phyloP scores from a whole-genome alignment of 2,888 invertebrate genomes.

The Pilophorus perplexus region DNA sequence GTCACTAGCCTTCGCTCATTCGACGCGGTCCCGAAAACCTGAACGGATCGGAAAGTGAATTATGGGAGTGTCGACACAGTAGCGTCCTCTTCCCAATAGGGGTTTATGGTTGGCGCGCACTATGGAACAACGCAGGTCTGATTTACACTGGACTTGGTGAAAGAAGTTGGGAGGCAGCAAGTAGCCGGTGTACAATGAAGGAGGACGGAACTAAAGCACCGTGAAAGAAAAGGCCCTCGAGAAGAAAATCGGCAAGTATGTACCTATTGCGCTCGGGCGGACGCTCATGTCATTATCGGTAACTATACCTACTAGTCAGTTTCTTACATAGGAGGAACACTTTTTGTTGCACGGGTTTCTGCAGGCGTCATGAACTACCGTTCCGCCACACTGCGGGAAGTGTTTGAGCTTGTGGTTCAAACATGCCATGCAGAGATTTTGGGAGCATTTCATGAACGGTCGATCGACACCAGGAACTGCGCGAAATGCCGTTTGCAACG shows the following conservation, averaged over 20 bases:
- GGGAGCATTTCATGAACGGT: no score
- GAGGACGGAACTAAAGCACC: constrained; percentile 2
- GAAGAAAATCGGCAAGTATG: constrained; percentile 15
- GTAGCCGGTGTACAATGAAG: neutral
- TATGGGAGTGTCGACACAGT: constrained; percentile 35
- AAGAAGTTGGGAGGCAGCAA: constrained; percentile 16
- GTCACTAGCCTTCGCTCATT: constrained; percentile 36
- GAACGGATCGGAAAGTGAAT: constrained; percentile 41
- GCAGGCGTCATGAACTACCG: no score
- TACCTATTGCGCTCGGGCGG: no score
- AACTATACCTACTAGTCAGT: no score
- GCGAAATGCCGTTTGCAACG: no score
- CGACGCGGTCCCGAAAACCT: constrained; percentile 12
- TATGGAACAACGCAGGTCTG: no score
- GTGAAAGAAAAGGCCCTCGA: constrained; percentile 2
- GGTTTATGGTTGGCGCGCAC: constrained; percentile 13
- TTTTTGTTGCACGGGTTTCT: neutral
- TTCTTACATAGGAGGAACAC: no score
- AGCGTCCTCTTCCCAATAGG: constrained; percentile 15
- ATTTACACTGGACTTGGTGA: constrained; percentile 10
- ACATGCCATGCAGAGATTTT: no score
- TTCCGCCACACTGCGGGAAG: no score
- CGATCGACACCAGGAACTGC: no score
- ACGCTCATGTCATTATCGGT: no score
- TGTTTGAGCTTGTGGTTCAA: no score